These are phyloP conservation scores for Brachionus manjavacas DNA, from an alignment of 1,140 invertebrate species.

Conservation along the genomic window DNA sequence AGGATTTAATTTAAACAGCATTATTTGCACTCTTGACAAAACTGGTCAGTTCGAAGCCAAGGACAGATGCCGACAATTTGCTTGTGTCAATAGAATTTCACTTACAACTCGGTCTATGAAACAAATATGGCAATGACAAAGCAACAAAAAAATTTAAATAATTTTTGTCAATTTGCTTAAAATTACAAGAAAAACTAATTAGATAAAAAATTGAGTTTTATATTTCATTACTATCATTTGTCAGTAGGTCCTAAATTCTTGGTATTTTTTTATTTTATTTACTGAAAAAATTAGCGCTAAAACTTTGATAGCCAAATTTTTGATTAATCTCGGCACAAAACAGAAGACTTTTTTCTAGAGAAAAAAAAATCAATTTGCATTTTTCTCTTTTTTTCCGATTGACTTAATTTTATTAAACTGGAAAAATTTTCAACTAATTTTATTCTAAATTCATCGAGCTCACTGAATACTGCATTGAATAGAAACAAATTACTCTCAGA, in stretches of 20 bases:
- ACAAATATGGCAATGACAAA: neutral
- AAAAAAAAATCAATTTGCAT: neutral
- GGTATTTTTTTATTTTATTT: neutral
- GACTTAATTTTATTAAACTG: no score
- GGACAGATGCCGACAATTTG: neutral
- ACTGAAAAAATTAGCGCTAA: neutral
- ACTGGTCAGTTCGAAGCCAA: neutral
- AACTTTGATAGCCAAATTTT: neutral
- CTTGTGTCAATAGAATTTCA: neutral
- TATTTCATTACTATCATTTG: neutral
- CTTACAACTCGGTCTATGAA: neutral
- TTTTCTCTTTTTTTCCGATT: no score
- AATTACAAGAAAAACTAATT: neutral
- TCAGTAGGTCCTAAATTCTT: neutral
- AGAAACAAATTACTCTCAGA: no score
- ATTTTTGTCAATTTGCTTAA: neutral
- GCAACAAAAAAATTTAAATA: neutral
- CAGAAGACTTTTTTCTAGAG: no score
- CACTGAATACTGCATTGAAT: no score
- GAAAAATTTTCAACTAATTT: no score
- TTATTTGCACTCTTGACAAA: neutral
- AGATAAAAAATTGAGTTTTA: neutral
- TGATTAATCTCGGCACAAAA: neutral
- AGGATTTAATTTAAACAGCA: neutral
- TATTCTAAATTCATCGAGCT: no score